A percentile compares a stretch with the other conserved stretches of the same genome.
These are phyloP conservation scores for Pseudanteris insignis DNA, from an alignment of 2,888 invertebrate species.

Conservation along the genomic window DNA sequence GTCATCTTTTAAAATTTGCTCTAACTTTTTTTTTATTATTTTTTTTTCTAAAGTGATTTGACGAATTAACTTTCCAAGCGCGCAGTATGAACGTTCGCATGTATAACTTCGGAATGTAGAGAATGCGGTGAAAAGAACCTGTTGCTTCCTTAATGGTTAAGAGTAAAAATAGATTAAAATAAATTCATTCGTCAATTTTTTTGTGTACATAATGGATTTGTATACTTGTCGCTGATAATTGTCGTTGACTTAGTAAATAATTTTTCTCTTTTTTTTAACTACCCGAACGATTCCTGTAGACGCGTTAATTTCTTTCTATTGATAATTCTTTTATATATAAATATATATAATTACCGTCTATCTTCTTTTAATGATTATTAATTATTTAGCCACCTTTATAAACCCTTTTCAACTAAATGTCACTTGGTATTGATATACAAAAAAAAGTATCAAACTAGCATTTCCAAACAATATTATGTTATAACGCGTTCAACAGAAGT, in stretches of 20 bases:
- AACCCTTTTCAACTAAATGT: neutral
- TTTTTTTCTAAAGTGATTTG: neutral
- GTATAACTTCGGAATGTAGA: neutral
- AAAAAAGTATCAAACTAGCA: neutral
- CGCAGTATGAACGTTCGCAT: neutral
- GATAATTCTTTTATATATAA: slow-evolving; percentile 25
- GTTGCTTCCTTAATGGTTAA: slow-evolving; percentile 1
- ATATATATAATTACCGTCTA: slow-evolving; percentile 16
- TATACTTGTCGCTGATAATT: slow-evolving; percentile 24
- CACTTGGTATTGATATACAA: too few relatives aligned
- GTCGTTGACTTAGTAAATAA: slow-evolving; percentile 19
- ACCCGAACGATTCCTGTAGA: slow-evolving; percentile 22
- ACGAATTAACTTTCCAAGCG: neutral
- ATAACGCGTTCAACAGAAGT: slow-evolving; percentile 24
- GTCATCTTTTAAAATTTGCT: too few relatives aligned
- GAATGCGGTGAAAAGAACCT: neutral
- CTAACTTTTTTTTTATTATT: neutral
- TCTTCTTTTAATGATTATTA: neutral
- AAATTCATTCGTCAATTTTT: neutral
- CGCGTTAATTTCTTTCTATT: slow-evolving; percentile 13
- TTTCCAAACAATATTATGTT: neutral
- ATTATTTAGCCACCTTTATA: neutral
- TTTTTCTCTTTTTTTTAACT: slow-evolving; percentile 13
- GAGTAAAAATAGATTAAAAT: slow-evolving; percentile 7
- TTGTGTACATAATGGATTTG: slow-evolving; percentile 26